Base-by-base conservation (phyloP, 1,140 invertebrate genomes). In the Cepaea nemoralis region DNA sequence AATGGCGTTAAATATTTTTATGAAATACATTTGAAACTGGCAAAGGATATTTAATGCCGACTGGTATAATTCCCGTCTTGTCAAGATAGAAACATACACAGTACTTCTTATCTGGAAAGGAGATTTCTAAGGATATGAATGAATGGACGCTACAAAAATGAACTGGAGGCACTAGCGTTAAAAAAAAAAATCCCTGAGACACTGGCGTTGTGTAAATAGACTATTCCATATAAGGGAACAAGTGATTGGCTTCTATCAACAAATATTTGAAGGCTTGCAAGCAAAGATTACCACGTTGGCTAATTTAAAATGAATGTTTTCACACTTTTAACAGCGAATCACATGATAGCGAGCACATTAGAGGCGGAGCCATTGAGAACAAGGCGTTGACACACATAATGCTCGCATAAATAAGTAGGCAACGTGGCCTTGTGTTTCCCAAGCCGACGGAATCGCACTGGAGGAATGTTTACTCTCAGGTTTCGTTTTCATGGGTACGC, bases 191-290 rank as follows among this genome's bases (percentile, higher is more conserved):
- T 12, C 50, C n/a, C 50, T 24, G 5, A n/a, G 70, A 73, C 70
- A 40, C 33, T 40, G 70, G 70, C 39, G 70, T 40, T 73, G 70
- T 73, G 70, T 73, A 73, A 73, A 73, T 73, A 73, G 66, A 39
- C 70, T 40, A 42, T 42, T 27, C 70, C 70, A 73, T 73, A 73
- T 73, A 73, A 73, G 70, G 70, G 70, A 73, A 39, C 35, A 35
- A 39, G 35, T 70, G 67, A 70, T 70, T 70, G 67, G 67, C 67
- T 35, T 35, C 35, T 70, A 70, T 73, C 70, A 40, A 73, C 70
- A 73, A 73, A 73, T 40, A 45, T 31, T 27, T 31, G 16, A n/a
- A n/a, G 12, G 70, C 37, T 1, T 27, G 70, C 16, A 31, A 73
- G n/a, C 5, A 42, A 27, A 45, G n/a, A 73, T 14, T 10, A 12